Conservation (phyloP, 2,888 invertebrate species). For the Hemistola chrysoprasaria region DNA sequence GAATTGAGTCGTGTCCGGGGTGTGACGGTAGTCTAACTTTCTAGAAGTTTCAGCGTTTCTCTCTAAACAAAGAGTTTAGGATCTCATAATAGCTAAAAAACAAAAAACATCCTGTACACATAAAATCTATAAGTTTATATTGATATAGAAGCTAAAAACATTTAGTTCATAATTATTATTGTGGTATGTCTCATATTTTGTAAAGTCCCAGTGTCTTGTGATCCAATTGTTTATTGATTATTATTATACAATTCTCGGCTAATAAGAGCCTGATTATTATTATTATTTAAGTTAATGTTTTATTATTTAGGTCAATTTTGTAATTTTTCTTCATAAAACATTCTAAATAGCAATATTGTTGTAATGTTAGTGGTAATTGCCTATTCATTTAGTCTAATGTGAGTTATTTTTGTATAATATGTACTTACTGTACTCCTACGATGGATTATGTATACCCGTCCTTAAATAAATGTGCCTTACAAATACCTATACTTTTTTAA, state of each 20-base stretch:
- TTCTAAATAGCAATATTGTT: conserved; percentile 17
- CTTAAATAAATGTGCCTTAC: conserved; percentile 60
- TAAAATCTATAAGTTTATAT: no score
- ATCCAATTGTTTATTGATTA: conserved; percentile 12
- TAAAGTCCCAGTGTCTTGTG: conserved; percentile 19
- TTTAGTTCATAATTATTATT: conserved; percentile 7
- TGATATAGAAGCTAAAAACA: conserved; percentile 1
- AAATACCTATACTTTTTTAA: conserved; percentile 14
- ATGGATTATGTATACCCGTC: conserved; percentile 35
- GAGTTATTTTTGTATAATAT: conserved; percentile 19
- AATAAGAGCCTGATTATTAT: conserved; percentile 7
- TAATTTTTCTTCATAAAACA: conserved; percentile 1
- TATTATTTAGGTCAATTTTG: no score
- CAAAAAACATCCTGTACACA: no score
- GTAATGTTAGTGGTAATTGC: conserved; percentile 9
- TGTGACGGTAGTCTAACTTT: no score
- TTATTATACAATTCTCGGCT: conserved; percentile 1
- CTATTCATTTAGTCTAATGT: no score
- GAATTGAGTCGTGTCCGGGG: no score
- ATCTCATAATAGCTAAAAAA: no score
- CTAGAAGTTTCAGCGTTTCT: no score
- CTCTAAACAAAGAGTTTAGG: no score
- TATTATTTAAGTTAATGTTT: background rate
- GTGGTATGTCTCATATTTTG: conserved; percentile 12
- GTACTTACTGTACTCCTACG: conserved; percentile 24